Evolutionary conservation across 2,113 vertebrate genomes (phyloP), one percentile per base, ranked within the genome.

Genomic region (Macrotis lagotis): DNA sequence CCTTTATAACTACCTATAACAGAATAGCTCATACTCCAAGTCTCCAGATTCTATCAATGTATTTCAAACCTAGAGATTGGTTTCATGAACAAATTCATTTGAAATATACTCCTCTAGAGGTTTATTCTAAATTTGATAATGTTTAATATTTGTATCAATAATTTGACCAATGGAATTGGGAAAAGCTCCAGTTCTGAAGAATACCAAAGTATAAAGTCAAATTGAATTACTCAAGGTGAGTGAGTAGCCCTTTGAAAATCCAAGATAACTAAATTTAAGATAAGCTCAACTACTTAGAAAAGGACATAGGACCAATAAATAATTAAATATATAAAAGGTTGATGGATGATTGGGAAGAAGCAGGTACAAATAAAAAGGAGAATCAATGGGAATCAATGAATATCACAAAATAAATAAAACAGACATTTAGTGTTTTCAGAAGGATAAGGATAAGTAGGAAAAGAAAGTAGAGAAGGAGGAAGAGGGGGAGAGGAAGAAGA

Each of bases 271-370:
- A 47, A 92, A 53, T n/a, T 11, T 90, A 90, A 66, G 50, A 26
- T 89, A 8, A 66, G 37, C 16, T 93, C 89, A 83, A 89, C 51
- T 88, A 91, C 25, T 48, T 37, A 74, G 37, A 74, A n/a, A 74
- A n/a, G 59, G 59, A 37, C 14, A 74, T 0, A 74, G 22, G 8
- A 51, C 48, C 25, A 83, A 92, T 47, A 88, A 91, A 88, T 48
- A 92, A 92, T 59, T 48, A 59, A 89, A 90, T 52, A 95, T 31
- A 22, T 37, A 48, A 89, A 94, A 83, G 14, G 14, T n/a, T 74
- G 37, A 16, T 2, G 14, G 37, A 90, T 37, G 37, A 37, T 92
- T 90, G 37, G 26, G 37, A n/a, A 16, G 31, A 28, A 25, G 1
- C 50, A 48, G 51, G 26, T 49, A 9, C 1, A 26, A 1, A 31